A percentile compares a stretch with the other conserved stretches of the same genome.
Evolutionary conservation across 2,888 invertebrate species (phyloP).

Genomic region (Apocheima hispidaria): DNA sequence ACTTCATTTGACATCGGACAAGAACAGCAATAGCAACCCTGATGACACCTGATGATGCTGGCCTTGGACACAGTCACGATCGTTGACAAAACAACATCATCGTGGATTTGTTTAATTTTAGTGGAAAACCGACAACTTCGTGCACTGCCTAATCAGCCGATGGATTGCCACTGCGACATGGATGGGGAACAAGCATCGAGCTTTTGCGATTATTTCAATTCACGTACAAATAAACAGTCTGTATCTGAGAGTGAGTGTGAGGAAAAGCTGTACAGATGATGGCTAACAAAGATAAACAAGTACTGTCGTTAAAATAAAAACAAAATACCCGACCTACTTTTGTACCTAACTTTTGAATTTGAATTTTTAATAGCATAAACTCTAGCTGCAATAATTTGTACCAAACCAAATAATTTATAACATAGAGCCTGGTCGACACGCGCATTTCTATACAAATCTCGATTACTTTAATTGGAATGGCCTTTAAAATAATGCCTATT

Average conservation of each 20-base stretch:
- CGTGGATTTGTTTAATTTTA: conserved; percentile 75
- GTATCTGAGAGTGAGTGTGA: too few species aligned
- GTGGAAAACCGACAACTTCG: conserved; percentile 66
- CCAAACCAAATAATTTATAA: conserved; percentile 47
- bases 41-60: conserved; percentile 52
- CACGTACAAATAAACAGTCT: too few species aligned
- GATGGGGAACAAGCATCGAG: conserved; percentile 17
- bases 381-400: conserved; percentile 39
- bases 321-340: too few species aligned
- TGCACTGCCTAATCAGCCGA: conserved; percentile 65
- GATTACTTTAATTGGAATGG: conserved; percentile 64
- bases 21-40: conserved; percentile 56
- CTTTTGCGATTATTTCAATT: neutral
- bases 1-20: neutral
- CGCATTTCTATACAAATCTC: conserved; percentile 67
- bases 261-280: too few species aligned
- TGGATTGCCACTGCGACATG: conserved; percentile 38
- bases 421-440: conserved; percentile 57
- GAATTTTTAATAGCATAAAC: neutral
- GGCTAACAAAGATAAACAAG: too few species aligned
- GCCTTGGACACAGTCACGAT: conserved; percentile 76
- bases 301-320: too few species aligned
- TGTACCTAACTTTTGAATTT: too few species aligned
- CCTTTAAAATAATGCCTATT: conserved; percentile 48
- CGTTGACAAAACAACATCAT: conserved; percentile 73